phyloP scores from a whole-genome alignment of 2,113 vertebrate genomes.

The human region GRCh38 chr11:42505001-42505500 shows the following conservation, averaged over 20 bases:
- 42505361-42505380: neutral
- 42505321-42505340: neutral
- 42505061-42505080: neutral
- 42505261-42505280: neutral
- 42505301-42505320: neutral
- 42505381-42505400: neutral
- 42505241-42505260: neutral
- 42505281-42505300: neutral
- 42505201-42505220: neutral
- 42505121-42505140: neutral
- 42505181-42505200: neutral
- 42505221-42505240: neutral
- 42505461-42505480: neutral
- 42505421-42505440: neutral
- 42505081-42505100: neutral
- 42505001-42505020: too few relatives aligned
- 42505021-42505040: too few relatives aligned
- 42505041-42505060: too few relatives aligned
- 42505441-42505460: constrained; percentile 23
- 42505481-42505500: neutral
- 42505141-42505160: neutral
- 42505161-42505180: neutral
- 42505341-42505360: neutral
- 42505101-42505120: neutral
- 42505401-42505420: neutral